Conservation (phyloP, 2,797 vertebrate species). For the Ctenosaura bakeri region DNA sequence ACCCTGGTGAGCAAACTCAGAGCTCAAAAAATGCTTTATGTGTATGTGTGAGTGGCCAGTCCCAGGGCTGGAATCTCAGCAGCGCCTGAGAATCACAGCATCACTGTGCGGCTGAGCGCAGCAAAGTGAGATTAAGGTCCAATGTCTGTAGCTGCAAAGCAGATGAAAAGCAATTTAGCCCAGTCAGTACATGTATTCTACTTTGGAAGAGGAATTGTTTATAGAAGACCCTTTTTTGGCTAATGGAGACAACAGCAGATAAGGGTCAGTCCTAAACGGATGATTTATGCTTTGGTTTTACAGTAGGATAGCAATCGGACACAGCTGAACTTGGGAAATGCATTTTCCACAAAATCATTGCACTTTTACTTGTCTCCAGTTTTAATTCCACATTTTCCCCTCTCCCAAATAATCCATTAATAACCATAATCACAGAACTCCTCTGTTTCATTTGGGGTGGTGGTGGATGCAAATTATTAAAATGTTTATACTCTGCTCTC, state of each 20-base stretch:
- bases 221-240: background rate
- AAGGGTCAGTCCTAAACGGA: background rate
- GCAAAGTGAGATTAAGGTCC: background rate
- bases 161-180: background rate
- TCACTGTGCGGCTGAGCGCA: slow-evolving; percentile 11
- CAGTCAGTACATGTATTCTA: background rate
- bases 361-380: too few relatives aligned
- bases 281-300: background rate
- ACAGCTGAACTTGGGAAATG: too few relatives aligned
- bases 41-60: slow-evolving; percentile 13
- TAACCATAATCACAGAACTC: too few relatives aligned
- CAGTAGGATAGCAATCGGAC: too few relatives aligned
- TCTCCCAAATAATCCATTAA: too few relatives aligned
- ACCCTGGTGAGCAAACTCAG: slow-evolving; percentile 41
- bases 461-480: too few relatives aligned
- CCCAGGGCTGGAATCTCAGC: slow-evolving; percentile 27
- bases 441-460: too few relatives aligned
- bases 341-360: too few relatives aligned
- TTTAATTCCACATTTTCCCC: too few relatives aligned
- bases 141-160: background rate
- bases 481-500: too few relatives aligned
- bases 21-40: slow-evolving; percentile 42
- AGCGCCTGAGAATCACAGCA: slow-evolving; percentile 31
- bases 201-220: background rate
- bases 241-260: background rate